A percentile compares a stretch with the other conserved stretches of the same genome.
Evolutionary conservation across 2,888 invertebrate species (phyloP).

Genomic region (Mythimna impura): DNA sequence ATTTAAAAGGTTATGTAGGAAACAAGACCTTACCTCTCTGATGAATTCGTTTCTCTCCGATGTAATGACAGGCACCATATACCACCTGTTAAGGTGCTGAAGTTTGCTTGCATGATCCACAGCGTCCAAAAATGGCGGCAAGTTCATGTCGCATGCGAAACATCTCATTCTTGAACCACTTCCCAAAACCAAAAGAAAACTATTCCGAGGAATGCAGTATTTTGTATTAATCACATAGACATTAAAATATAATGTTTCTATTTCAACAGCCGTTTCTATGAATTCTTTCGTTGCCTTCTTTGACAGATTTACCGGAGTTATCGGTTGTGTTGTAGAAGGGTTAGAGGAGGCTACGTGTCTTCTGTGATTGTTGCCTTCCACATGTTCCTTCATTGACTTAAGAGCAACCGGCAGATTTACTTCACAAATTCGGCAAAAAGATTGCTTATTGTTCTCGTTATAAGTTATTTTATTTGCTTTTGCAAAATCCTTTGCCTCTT

Average conservation of each 20-base stretch:
- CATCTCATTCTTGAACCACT: slow-evolving; percentile 54
- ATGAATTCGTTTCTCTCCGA: slow-evolving; percentile 50
- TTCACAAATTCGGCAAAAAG: slow-evolving; percentile 57
- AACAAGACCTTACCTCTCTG: slow-evolving; percentile 52
- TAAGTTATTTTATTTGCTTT: slow-evolving; percentile 50
- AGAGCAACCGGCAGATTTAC: slow-evolving; percentile 46
- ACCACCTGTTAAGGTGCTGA: background rate
- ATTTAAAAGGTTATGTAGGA: too few species aligned
- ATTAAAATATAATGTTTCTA: background rate
- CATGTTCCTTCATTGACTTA: slow-evolving; percentile 49
- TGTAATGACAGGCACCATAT: slow-evolving; percentile 25
- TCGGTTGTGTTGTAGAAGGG: background rate
- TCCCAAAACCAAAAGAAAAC: slow-evolving; percentile 60
- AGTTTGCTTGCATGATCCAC: background rate
- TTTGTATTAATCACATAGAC: slow-evolving; percentile 66
- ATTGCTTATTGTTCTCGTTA: slow-evolving; percentile 22
- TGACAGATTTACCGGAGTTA: background rate
- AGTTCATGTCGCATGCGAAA: slow-evolving; percentile 32
- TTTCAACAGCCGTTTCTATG: background rate
- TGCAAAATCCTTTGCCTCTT: slow-evolving; percentile 23
- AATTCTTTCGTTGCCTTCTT: slow-evolving; percentile 29
- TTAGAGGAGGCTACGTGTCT: slow-evolving; percentile 35
- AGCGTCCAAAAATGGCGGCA: background rate
- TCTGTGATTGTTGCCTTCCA: slow-evolving; percentile 66
- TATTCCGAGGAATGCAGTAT: slow-evolving; percentile 60